Base-by-base conservation (phyloP, 2,113 vertebrate species). In the Microcebus lehilahytsara region DNA sequence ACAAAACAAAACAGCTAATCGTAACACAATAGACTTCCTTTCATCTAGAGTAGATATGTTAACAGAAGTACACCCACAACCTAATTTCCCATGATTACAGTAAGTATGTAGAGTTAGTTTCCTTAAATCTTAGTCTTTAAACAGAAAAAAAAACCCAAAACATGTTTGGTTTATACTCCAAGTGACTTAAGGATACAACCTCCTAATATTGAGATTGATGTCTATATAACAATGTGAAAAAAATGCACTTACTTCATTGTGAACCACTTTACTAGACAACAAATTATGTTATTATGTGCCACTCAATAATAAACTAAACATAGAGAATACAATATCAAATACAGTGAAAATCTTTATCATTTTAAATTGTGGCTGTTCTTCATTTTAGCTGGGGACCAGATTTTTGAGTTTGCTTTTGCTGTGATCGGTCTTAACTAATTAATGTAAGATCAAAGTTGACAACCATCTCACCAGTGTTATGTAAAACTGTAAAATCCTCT, bases 401-500 rank as follows among this genome's bases (percentile, higher is more conserved):
- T 94, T 98, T 98, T 97, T 93, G 58, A 96, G 89, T 71, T 97
- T 98, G 96, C 98, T 97, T 98, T 79, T 91, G 86, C 97, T 98
- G 30, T 98, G 97, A 98, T 98, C 98, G 97, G 96, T 98, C 97
- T 98, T 98, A 98, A 97, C 98, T 99, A 98, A 99, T 98, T 98
- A 98, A 98, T 98, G 98, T 98, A 97, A 98, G 98, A 98, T 98
- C 98, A 98, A 98, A 98, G 98, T 98, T 98, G 98, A 98, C 98
- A 98, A 98, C 97, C 94, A 98, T 97, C 97, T 98, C 98, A 98
- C 95, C 88, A 98, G 94, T 96, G 94, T 98, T 98, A 95, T 97
- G 96, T 96, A 98, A 98, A 99, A 98, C 80, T 97, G 83, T 96
- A 97, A 98, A 98, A 98, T 98, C 97, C 97, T 98, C 90, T 74